Conservation (phyloP, 2,113 vertebrate species). For the Poeciliopsis turrubarensis region DNA sequence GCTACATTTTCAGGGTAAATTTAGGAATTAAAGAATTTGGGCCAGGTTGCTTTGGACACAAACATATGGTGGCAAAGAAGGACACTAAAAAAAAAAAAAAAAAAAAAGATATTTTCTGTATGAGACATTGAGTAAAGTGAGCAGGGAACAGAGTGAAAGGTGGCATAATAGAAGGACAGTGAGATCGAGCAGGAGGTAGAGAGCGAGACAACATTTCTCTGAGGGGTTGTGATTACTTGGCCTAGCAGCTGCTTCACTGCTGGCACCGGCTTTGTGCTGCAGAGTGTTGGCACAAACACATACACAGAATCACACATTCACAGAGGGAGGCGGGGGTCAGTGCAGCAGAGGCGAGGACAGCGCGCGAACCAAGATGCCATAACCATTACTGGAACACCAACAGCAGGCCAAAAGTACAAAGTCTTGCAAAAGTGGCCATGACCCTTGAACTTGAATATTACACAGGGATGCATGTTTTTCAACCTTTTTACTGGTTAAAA, state of each 20-base stretch:
- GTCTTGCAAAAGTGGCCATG: neutral
- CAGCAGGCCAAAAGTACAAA: neutral
- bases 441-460: neutral
- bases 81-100: slow-evolving; percentile 14
- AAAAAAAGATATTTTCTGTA: slow-evolving; percentile 31
- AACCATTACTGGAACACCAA: slow-evolving; percentile 1
- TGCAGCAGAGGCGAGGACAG: slow-evolving; percentile 72
- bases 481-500: no score
- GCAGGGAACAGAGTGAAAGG: slow-evolving; percentile 43
- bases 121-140: slow-evolving; percentile 42
- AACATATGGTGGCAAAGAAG: slow-evolving; percentile 20
- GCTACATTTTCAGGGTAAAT: slow-evolving; percentile 40
- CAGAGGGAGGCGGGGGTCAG: slow-evolving; percentile 59
- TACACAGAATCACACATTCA: slow-evolving; percentile 35
- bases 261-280: slow-evolving; percentile 72
- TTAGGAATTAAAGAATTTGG: slow-evolving; percentile 49
- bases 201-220: slow-evolving; percentile 67
- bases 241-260: slow-evolving; percentile 75
- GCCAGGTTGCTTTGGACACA: slow-evolving; percentile 40
- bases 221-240: slow-evolving; percentile 76
- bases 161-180: slow-evolving; percentile 55
- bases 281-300: slow-evolving; percentile 73
- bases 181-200: slow-evolving; percentile 47
- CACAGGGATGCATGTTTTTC: no score
- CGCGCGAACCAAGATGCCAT: slow-evolving; percentile 46